A percentile compares a stretch with the other conserved stretches of the same genome.
Conservation (phyloP, 2,113 vertebrate species). For the Holacanthus passer region DNA sequence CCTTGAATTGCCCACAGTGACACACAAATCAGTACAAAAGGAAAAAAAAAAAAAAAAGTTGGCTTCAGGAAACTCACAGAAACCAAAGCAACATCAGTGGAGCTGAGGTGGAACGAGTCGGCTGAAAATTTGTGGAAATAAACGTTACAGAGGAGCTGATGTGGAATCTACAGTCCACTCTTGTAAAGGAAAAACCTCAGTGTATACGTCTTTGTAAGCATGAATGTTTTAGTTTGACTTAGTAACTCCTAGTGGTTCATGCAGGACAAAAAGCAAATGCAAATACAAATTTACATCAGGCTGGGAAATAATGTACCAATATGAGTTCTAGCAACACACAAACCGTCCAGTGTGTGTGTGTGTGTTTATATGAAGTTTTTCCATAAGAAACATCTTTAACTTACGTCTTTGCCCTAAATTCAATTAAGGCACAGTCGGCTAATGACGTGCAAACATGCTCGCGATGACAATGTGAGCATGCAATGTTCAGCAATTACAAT, state of each 20-base stretch:
- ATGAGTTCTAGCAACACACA: no score
- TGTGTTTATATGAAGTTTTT: no score
- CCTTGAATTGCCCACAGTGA: constrained; percentile 73
- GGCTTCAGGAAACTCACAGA: constrained; percentile 2
- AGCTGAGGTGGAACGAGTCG: neutral
- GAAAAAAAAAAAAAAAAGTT: constrained; percentile 6
- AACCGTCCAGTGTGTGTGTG: no score
- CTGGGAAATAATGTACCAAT: no score
- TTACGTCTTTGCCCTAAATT: no score
- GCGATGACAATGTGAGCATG: neutral
- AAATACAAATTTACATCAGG: no score
- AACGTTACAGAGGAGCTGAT: neutral
- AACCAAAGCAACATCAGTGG: neutral
- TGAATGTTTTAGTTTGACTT: no score
- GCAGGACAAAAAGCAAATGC: no score
- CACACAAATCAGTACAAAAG: constrained; percentile 64
- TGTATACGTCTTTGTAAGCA: neutral
- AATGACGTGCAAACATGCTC: no score
- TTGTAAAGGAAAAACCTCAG: neutral
- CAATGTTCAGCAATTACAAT: neutral
- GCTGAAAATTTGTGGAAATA: neutral
- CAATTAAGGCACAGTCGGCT: no score
- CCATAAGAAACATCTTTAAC: no score
- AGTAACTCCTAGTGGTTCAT: no score
- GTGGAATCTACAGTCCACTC: neutral